Percentiles rank a stretch among this genome's conserved stretches.
Conservation (phyloP, 2,113 vertebrate genomes). For the Zosterops japonicus region DNA sequence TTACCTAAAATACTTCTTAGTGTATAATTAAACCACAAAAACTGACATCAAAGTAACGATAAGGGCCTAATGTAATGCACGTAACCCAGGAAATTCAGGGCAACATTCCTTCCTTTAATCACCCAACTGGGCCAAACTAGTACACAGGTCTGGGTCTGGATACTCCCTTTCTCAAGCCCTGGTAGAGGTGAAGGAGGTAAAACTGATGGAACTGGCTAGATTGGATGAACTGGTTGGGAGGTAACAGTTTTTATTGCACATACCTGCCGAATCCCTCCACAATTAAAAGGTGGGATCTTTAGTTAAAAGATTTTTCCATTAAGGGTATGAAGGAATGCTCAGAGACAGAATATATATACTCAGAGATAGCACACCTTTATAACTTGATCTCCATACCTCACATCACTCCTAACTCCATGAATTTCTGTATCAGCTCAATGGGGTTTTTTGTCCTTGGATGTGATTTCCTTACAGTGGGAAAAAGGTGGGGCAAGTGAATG, state of each 20-base stretch:
- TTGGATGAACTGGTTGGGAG: constrained; percentile 5
- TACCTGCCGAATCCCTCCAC: not conserved
- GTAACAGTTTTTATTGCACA: not conserved
- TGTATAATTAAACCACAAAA: constrained; percentile 56
- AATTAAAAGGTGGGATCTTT: not conserved
- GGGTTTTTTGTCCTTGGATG: not conserved
- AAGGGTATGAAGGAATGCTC: not conserved
- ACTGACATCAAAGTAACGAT: constrained; percentile 40
- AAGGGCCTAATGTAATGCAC: constrained; percentile 12
- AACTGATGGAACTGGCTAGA: constrained; percentile 21
- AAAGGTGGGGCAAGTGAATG: not conserved
- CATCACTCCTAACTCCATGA: not conserved
- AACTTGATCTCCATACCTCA: not conserved
- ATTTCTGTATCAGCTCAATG: not conserved
- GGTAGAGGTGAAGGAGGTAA: constrained; percentile 8
- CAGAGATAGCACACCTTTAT: not conserved
- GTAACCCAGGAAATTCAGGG: constrained; percentile 9
- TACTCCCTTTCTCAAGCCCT: not conserved
- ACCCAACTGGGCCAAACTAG: not conserved
- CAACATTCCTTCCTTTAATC: constrained; percentile 52
- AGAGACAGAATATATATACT: not conserved
- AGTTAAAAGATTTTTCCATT: not conserved
- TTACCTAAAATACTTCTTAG: constrained; percentile 32
- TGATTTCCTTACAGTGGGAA: not conserved
- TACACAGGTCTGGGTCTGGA: not conserved